Conservation (phyloP, 2,797 vertebrate genomes). For the Ctenopoma kingsleyae region DNA sequence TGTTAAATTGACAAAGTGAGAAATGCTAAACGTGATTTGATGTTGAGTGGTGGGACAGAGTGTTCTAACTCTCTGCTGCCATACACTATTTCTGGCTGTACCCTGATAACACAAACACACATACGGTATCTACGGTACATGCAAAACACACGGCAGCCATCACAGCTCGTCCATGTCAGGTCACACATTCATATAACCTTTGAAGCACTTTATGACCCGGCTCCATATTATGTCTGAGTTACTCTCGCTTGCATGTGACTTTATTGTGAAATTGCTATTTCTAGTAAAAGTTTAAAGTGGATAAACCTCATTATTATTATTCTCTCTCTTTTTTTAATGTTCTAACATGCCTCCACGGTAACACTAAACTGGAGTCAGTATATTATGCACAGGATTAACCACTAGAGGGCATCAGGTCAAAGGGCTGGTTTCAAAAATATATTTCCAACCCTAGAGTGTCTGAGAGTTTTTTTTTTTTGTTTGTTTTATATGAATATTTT, state of each 20-base stretch:
- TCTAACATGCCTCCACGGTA: not conserved
- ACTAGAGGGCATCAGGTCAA: slow-evolving; percentile 72
- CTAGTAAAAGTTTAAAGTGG: no score
- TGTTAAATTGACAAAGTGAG: not conserved
- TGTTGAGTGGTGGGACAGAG: slow-evolving; percentile 25
- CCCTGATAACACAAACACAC: slow-evolving; percentile 3
- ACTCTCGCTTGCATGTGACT: no score
- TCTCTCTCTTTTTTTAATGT: not conserved
- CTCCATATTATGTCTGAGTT: not conserved
- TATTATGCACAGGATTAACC: not conserved
- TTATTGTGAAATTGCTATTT: no score
- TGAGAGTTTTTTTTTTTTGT: not conserved
- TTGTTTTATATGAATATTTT: not conserved
- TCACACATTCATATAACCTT: not conserved
- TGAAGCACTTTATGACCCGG: not conserved
- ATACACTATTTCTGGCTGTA: not conserved
- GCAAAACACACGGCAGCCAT: not conserved
- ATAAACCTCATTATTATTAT: not conserved
- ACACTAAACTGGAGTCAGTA: not conserved
- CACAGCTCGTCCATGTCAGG: slow-evolving; percentile 2
- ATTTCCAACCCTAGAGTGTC: not conserved
- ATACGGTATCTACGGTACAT: not conserved
- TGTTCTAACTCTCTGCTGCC: slow-evolving; percentile 13
- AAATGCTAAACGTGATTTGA: not conserved
- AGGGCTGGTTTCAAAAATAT: not conserved